Percentiles rank a stretch among this genome's conserved stretches.
Evolutionary conservation across 2,797 vertebrate genomes (phyloP).

Genomic region (Chlorospingus semifuscus): DNA sequence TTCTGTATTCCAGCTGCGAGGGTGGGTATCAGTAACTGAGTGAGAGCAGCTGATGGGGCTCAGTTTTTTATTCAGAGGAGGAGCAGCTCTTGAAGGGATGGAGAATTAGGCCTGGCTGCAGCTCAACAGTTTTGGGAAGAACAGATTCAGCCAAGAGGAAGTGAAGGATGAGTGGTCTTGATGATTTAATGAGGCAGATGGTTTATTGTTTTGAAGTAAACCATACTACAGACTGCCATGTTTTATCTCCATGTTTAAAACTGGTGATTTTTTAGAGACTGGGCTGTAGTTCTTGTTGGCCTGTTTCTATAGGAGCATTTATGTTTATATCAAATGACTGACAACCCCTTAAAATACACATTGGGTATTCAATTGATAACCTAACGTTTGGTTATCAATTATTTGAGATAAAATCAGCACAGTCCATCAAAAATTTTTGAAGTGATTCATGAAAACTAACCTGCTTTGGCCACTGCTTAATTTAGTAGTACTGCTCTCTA

Average conservation of each 20-base stretch:
- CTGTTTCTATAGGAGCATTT: not conserved
- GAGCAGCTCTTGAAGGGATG: slow-evolving; percentile 47
- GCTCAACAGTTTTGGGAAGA: slow-evolving; percentile 44
- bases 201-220: slow-evolving; percentile 55
- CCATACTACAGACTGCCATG: slow-evolving; percentile 7
- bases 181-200: slow-evolving; percentile 73
- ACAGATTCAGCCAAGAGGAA: slow-evolving; percentile 62
- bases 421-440: not conserved
- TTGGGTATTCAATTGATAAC: too few species aligned
- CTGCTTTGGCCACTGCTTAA: not conserved
- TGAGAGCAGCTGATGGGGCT: slow-evolving; percentile 36
- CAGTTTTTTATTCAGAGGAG: slow-evolving; percentile 24
- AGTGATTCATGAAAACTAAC: not conserved
- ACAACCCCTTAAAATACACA: not conserved
- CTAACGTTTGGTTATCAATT: not conserved
- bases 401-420: not conserved
- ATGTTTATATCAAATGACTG: not conserved
- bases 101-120: slow-evolving; percentile 64
- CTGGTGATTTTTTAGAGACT: slow-evolving; percentile 33
- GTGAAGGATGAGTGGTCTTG: slow-evolving; percentile 40
- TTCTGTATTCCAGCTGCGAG: not conserved
- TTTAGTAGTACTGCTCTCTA: accelerated
- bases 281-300: slow-evolving; percentile 9
- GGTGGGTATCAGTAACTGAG: not conserved
- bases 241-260: slow-evolving; percentile 55